These are phyloP conservation scores for Epinephelus malabaricus DNA, from an alignment of 2,797 vertebrate species.

Conservation along the genomic window DNA sequence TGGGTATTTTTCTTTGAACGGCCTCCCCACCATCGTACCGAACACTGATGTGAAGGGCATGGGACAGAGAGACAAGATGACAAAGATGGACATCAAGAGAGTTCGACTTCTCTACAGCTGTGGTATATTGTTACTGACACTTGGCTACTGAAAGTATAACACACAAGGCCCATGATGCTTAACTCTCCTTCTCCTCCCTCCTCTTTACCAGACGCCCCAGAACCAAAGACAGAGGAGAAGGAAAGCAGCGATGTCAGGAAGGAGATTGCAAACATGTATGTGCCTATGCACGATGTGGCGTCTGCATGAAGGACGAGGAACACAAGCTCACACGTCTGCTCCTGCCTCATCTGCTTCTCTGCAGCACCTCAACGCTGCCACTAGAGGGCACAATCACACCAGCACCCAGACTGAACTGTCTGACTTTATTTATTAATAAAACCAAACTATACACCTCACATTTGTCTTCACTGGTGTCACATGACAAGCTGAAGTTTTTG, in stretches of 20 bases:
- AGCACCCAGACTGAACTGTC: not conserved
- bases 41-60: not conserved
- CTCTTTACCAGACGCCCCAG: not conserved
- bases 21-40: constrained; percentile 68
- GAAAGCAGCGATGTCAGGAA: fast-evolving
- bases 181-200: no score
- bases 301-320: not conserved
- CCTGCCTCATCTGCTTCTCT: not conserved
- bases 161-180: not conserved
- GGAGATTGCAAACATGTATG: not conserved
- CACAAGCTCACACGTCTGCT: fast-evolving
- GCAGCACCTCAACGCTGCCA: not conserved
- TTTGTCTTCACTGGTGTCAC: not conserved
- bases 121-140: constrained; percentile 24
- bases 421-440: not conserved
- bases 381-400: constrained; percentile 8
- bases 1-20: constrained; percentile 66
- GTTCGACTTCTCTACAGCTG: constrained; percentile 73
- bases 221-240: not conserved
- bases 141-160: no score
- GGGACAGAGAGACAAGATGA: constrained; percentile 75
- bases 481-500: no score
- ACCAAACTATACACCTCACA: no score
- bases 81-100: constrained; percentile 53
- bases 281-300: not conserved